These are phyloP conservation scores for Acanthornis magna DNA, from an alignment of 2,797 vertebrate genomes.

Conservation along the genomic window DNA sequence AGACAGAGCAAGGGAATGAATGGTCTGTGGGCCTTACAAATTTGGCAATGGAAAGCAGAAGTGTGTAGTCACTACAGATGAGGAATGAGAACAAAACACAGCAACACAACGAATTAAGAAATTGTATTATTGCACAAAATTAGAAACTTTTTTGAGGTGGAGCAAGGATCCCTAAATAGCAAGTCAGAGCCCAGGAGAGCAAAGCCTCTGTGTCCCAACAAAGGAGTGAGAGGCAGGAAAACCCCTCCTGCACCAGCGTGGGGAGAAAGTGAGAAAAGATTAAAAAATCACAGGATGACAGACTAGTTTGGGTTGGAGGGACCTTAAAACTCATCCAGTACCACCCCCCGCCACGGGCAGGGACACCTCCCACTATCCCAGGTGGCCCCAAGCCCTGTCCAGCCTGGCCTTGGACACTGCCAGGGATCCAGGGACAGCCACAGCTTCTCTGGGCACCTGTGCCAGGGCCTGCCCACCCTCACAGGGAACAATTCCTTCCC, in stretches of 20 bases:
- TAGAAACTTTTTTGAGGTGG: background rate
- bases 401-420: background rate
- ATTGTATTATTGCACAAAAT: background rate
- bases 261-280: background rate
- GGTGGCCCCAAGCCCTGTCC: accelerated
- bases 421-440: background rate
- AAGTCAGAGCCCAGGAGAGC: background rate
- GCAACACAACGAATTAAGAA: background rate
- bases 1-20: background rate
- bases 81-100: background rate
- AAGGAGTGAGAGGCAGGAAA: accelerated
- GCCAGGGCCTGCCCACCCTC: no score
- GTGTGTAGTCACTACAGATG: background rate
- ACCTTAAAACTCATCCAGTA: background rate
- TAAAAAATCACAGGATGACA: background rate
- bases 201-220: background rate
- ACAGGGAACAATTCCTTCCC: background rate
- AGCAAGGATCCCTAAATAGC: background rate
- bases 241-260: accelerated
- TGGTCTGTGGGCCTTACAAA: accelerated
- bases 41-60: background rate
- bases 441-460: background rate
- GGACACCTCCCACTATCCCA: background rate
- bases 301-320: background rate
- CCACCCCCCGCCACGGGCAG: background rate